Conservation (phyloP, 2,113 vertebrate genomes). For the Poecile atricapillus region DNA sequence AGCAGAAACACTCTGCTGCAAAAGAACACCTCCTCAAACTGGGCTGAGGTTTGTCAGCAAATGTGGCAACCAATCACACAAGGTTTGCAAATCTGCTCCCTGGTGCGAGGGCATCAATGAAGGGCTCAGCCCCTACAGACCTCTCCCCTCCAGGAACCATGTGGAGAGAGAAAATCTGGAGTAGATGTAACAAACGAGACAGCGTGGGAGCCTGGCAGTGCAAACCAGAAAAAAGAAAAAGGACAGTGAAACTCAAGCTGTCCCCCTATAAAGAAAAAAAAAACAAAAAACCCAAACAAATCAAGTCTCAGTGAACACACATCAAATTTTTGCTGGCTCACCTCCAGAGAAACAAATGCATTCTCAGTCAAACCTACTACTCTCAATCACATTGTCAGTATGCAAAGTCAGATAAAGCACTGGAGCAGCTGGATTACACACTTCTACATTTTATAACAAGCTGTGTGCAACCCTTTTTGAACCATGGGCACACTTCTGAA, state of each 20-base stretch:
- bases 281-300: neutral
- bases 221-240: neutral
- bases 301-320: neutral
- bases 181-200: neutral
- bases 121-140: rapidly evolving
- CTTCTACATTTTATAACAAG: neutral
- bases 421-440: rapidly evolving
- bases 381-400: neutral
- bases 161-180: neutral
- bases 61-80: neutral
- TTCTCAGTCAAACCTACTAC: neutral
- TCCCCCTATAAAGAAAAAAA: neutral
- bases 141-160: rapidly evolving
- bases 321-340: neutral
- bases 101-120: rapidly evolving
- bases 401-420: neutral
- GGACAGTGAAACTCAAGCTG: neutral
- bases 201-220: neutral
- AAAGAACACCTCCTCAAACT: neutral
- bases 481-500: rapidly evolving
- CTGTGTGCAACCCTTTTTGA: neutral
- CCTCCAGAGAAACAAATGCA: neutral
- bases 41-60: neutral
- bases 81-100: neutral
- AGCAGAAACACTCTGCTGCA: neutral